Percentiles rank a stretch among this genome's conserved stretches.
Conservation (phyloP, 1,140 invertebrate genomes). For the Eupeodes corollae region DNA sequence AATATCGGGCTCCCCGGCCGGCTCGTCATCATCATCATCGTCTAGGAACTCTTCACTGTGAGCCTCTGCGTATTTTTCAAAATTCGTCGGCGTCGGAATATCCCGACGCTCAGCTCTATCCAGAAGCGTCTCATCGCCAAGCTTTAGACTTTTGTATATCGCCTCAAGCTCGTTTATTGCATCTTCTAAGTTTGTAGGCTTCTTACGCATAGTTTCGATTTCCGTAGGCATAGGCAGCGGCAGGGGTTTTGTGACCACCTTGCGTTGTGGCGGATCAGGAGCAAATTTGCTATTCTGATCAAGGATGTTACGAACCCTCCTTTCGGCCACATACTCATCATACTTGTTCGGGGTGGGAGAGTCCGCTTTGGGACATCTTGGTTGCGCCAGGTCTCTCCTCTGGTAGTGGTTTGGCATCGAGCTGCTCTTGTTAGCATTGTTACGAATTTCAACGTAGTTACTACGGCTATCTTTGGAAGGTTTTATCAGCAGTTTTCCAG, state of each 20-base stretch:
- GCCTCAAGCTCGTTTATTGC: constrained; percentile 78
- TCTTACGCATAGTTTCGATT: constrained; percentile 37
- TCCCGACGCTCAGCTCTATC: constrained; percentile 66
- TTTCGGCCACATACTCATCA: constrained; percentile 31
- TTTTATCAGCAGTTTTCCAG: constrained; percentile 28
- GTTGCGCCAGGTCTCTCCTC: constrained; percentile 20
- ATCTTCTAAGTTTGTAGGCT: constrained; percentile 70
- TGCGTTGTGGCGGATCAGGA: constrained; percentile 7
- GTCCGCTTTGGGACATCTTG: not conserved
- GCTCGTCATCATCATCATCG: constrained; percentile 39
- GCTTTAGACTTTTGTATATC: constrained; percentile 71
- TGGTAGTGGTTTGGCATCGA: constrained; percentile 30
- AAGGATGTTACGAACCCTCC: constrained; percentile 18
- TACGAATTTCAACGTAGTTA: constrained; percentile 27
- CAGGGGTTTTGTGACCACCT: constrained; percentile 1
- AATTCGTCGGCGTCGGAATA: constrained; percentile 38
- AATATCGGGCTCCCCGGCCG: constrained; percentile 62
- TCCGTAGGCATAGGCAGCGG: constrained; percentile 34
- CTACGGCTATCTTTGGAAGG: constrained; percentile 8
- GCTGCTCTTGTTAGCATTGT: constrained; percentile 24
- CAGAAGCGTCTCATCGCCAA: constrained; percentile 69
- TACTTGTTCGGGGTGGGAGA: constrained; percentile 19
- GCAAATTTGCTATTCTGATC: not conserved
- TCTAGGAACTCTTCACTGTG: constrained; percentile 30
- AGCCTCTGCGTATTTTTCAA: constrained; percentile 28